Base-by-base conservation (phyloP, 2,113 vertebrate genomes). In the Phocoena sinus region DNA sequence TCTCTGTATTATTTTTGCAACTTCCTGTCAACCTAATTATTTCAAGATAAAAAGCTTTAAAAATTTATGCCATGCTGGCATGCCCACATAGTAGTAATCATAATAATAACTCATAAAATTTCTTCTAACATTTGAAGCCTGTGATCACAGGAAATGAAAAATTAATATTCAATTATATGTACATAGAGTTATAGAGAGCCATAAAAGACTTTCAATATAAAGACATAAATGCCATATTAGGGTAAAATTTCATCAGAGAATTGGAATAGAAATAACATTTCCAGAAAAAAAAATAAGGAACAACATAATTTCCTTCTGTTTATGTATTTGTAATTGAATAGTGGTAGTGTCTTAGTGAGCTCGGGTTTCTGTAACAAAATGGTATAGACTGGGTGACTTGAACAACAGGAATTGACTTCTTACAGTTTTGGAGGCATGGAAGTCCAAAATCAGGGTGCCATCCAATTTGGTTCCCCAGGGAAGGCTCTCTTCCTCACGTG, bases 381-480 rank as follows among this genome's bases (percentile, higher is more conserved):
- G 36, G 14, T 25, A 18, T 17, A 7, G 80, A 63, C 15, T 63
- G 60, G 58, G 26, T 38, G 79, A 6, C 56, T 81, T 38, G 33
- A 60, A 41, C 17, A 81, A 38, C 1, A 60, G 36, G 14, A 60
- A 38, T 83, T 63, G 12, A 18, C 63, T 83, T 63, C 80, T 44
- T 8, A 33, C 36, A 1, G 0, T 83, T 33, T 31, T 63, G 38
- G 38, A 44, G 36, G 5, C 36, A 8, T 0, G 0, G 17, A 63
- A 44, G 80, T 44, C 80, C 58, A 44, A 13, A 41, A 20, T 31
- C 18, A 82, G 6, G 15, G 56, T 44, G 80, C 9, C 58, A 18
- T 26, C 9, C 15, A 41, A 4, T 28, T 20, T 62, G 58, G 36
- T 31, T 17, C 25, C 36, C 58, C 31, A 8, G 8, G 31, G 9